These are phyloP conservation scores for Trachelus tabidus DNA, from an alignment of 2,888 invertebrate genomes.

Conservation along the genomic window DNA sequence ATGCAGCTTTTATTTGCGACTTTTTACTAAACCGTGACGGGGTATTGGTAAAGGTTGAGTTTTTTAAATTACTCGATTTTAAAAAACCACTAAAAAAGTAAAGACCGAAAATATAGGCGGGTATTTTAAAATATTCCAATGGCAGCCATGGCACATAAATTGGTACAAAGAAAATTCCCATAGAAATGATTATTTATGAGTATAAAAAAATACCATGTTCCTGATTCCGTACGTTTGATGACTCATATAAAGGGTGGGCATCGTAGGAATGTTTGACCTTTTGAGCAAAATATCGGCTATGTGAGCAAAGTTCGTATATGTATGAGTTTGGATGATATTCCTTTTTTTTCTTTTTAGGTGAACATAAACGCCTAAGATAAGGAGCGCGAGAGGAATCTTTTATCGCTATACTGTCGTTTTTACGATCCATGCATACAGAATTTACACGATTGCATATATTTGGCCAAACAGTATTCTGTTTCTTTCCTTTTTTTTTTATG, in stretches of 20 bases:
- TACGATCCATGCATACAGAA: background rate
- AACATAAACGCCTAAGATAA: background rate
- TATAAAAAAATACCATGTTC: background rate
- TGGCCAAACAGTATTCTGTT: background rate
- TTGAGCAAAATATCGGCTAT: background rate
- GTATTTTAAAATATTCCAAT: background rate
- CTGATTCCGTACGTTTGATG: too few relatives aligned
- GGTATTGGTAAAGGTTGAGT: too few relatives aligned
- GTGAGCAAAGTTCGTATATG: background rate
- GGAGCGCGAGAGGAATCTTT: background rate
- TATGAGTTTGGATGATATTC: background rate
- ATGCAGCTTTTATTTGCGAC: background rate
- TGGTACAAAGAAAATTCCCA: background rate
- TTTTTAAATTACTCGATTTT: too few relatives aligned
- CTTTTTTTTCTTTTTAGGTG: background rate
- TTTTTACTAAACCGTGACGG: too few relatives aligned
- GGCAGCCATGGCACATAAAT: background rate
- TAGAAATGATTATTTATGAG: background rate
- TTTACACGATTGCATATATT: background rate
- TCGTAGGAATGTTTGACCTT: background rate
- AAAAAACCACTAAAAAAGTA: too few relatives aligned
- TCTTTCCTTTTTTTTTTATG: background rate
- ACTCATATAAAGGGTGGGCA: background rate
- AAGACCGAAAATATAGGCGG: too few relatives aligned
- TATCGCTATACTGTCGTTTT: background rate